Evolutionary conservation across 2,113 vertebrate species (phyloP).

Genomic region (Rhea americana): DNA sequence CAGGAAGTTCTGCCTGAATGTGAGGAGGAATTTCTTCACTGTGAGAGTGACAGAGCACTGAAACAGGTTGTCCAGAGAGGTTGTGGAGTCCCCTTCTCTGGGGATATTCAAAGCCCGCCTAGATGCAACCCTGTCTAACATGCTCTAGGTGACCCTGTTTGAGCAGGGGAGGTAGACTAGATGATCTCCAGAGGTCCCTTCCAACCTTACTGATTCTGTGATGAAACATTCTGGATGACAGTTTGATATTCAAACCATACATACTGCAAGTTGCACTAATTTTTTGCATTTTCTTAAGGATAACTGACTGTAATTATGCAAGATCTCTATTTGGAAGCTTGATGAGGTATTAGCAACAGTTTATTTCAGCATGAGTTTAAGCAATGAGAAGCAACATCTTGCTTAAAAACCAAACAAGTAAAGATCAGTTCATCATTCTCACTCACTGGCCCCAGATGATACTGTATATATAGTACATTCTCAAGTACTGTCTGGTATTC

Average conservation of each 20-base stretch:
- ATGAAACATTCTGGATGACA: background rate
- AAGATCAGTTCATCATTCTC: background rate
- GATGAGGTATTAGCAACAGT: background rate
- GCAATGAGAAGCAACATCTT: background rate
- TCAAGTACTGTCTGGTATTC: background rate
- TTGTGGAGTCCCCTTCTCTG: too few species aligned
- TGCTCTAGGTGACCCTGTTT: too few species aligned
- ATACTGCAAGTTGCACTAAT: fast-evolving
- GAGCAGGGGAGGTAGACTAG: too few species aligned
- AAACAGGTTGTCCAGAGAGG: too few species aligned
- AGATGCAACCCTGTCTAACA: too few species aligned
- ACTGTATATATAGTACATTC: background rate
- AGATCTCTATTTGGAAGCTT: background rate
- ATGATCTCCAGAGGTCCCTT: too few species aligned
- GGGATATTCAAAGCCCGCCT: too few species aligned
- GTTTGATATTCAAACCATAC: background rate
- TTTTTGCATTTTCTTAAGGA: background rate
- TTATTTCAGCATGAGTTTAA: background rate
- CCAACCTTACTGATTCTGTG: too few species aligned
- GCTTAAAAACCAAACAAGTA: background rate
- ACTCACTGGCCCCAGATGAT: fast-evolving
- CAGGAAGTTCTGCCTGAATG: too few species aligned
- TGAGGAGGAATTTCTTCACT: too few species aligned
- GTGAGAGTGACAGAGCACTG: too few species aligned
- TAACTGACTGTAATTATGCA: background rate